These are phyloP conservation scores for Corythoichthys haematopterus DNA, from an alignment of 2,113 vertebrate genomes.

Conservation along the genomic window DNA sequence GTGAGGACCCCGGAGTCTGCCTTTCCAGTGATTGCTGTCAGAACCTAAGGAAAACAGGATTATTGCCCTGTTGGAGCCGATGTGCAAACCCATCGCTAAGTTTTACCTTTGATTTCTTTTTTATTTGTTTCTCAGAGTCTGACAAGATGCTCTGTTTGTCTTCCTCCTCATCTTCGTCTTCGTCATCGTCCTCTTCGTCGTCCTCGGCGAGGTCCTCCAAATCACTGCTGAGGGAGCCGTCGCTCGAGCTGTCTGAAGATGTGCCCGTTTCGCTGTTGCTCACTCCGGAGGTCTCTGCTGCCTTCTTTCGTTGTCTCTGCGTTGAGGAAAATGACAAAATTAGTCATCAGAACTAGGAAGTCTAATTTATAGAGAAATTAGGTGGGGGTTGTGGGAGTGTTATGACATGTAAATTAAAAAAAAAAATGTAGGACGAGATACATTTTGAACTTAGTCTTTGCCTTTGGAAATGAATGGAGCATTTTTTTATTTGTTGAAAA, in stretches of 20 bases:
- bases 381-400: too few relatives aligned
- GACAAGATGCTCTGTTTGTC: constrained; percentile 87
- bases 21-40: constrained; percentile 78
- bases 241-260: constrained; percentile 90
- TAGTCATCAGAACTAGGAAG: neutral
- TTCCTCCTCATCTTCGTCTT: constrained; percentile 83
- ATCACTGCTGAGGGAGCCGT: constrained; percentile 92
- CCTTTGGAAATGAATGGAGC: too few relatives aligned
- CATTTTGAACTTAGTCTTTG: too few relatives aligned
- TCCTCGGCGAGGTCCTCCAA: constrained; percentile 92
- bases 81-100: too few relatives aligned
- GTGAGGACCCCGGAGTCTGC: constrained; percentile 61
- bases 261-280: constrained; percentile 93
- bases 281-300: constrained; percentile 79
- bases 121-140: constrained; percentile 84
- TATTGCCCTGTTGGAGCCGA: neutral
- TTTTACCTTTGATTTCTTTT: constrained; percentile 85
- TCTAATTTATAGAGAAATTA: neutral
- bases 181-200: constrained; percentile 82
- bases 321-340: constrained; percentile 5
- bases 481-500: too few relatives aligned
- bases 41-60: constrained; percentile 69
- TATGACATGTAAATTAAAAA: too few relatives aligned
- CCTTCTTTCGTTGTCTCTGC: constrained; percentile 87
- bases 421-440: too few relatives aligned